phyloP scores from a whole-genome alignment of 2,888 invertebrate species.

The Bombylius major region DNA sequence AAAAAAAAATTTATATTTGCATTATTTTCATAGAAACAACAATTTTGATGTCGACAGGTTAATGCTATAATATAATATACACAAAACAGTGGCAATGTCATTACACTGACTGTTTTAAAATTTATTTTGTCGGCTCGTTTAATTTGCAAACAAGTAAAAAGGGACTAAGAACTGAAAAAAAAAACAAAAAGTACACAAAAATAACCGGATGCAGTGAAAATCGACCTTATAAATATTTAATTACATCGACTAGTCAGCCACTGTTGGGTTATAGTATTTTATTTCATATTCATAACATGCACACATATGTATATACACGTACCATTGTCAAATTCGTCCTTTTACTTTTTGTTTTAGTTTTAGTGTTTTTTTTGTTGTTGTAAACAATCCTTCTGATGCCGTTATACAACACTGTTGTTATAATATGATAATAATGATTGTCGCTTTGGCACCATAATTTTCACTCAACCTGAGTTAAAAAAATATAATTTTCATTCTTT shows the following conservation, averaged over 20 bases:
- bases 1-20: too few species aligned
- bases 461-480: too few species aligned
- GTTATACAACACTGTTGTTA: too few species aligned
- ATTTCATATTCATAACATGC: not conserved
- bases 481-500: too few species aligned
- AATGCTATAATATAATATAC: not conserved
- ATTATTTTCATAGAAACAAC: too few species aligned
- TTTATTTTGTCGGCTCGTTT: constrained; percentile 8
- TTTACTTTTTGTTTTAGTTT: too few species aligned
- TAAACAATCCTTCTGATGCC: too few species aligned
- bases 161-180: not conserved
- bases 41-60: not conserved
- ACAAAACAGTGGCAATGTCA: not conserved
- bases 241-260: constrained; percentile 1
- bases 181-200: not conserved
- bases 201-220: constrained; percentile 5
- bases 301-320: not conserved
- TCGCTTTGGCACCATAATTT: too few species aligned
- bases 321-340: too few species aligned
- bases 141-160: constrained; percentile 6
- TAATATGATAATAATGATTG: too few species aligned
- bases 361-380: too few species aligned
- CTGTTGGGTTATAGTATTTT: not conserved
- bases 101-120: not conserved
- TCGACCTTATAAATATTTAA: constrained; percentile 9